phyloP scores from a whole-genome alignment of 1,140 invertebrate species.

The Aphaenogaster rudis region DNA sequence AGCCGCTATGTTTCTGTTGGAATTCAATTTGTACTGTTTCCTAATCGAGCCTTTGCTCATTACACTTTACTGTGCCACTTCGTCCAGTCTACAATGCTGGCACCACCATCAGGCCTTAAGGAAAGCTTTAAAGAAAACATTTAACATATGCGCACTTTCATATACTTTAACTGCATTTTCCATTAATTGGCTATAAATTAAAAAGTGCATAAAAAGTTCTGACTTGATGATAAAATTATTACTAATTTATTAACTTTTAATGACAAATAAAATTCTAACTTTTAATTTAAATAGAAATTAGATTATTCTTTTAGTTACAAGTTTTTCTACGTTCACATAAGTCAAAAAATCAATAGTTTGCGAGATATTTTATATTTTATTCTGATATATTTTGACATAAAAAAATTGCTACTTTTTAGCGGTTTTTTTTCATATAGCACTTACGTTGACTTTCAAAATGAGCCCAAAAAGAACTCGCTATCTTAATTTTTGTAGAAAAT shows the following conservation, averaged over 20 bases:
- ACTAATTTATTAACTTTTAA: background rate
- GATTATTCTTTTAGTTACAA: no score
- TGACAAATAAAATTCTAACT: background rate
- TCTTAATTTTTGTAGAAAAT: no score
- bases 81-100: background rate
- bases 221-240: background rate
- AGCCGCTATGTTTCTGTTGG: constrained; percentile 73
- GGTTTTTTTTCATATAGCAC: no score
- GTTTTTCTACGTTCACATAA: no score
- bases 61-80: constrained; percentile 55
- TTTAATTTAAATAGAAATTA: background rate
- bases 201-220: background rate
- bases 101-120: background rate
- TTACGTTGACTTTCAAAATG: no score
- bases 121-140: background rate
- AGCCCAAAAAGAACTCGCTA: no score
- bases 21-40: constrained; percentile 80
- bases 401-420: no score
- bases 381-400: no score
- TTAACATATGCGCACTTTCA: background rate
- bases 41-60: constrained; percentile 72
- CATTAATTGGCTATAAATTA: background rate
- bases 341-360: no score
- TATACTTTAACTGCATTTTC: background rate
- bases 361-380: no score